Percentiles rank a stretch among this genome's conserved stretches.
These are phyloP conservation scores for Batillaria attramentaria DNA, from an alignment of 1,140 invertebrate genomes.

Conservation along the genomic window DNA sequence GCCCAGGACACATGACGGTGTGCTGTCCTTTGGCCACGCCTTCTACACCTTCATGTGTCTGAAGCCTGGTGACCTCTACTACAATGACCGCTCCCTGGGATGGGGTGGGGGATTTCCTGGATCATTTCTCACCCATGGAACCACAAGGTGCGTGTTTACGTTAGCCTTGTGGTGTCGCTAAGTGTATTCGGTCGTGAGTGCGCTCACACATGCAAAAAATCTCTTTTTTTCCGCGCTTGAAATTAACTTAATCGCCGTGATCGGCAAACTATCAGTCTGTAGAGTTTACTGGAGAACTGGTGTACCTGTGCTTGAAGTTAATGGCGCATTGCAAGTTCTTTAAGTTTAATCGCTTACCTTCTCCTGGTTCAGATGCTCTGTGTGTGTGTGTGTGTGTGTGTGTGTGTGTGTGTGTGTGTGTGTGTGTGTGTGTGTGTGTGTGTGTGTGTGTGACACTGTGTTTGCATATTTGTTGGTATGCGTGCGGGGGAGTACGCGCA, in stretches of 20 bases:
- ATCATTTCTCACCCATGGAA: background rate
- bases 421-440: too few relatives aligned
- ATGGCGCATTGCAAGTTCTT: too few relatives aligned
- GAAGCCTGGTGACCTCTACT: constrained; percentile 16
- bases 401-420: constrained; percentile 5
- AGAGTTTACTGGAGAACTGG: background rate
- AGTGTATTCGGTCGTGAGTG: background rate
- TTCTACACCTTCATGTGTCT: constrained; percentile 28
- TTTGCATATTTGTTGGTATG: too few relatives aligned
- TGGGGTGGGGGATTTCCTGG: constrained; percentile 36
- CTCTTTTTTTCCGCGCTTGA: too few relatives aligned
- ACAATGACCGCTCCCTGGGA: constrained; percentile 30
- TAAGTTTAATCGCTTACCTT: too few relatives aligned
- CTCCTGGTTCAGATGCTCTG: background rate
- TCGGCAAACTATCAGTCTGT: background rate
- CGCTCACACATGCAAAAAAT: too few relatives aligned
- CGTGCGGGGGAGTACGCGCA: too few relatives aligned
- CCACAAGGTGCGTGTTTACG: background rate
- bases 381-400: background rate
- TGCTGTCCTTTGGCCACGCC: constrained; percentile 16
- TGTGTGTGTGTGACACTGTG: too few relatives aligned
- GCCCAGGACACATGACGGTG: constrained; percentile 17
- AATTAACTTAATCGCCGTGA: background rate
- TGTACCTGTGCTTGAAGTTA: too few relatives aligned
- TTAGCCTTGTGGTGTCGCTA: background rate